These are phyloP conservation scores for Perdita meconis DNA, from an alignment of 2,888 invertebrate genomes.

Conservation along the genomic window DNA sequence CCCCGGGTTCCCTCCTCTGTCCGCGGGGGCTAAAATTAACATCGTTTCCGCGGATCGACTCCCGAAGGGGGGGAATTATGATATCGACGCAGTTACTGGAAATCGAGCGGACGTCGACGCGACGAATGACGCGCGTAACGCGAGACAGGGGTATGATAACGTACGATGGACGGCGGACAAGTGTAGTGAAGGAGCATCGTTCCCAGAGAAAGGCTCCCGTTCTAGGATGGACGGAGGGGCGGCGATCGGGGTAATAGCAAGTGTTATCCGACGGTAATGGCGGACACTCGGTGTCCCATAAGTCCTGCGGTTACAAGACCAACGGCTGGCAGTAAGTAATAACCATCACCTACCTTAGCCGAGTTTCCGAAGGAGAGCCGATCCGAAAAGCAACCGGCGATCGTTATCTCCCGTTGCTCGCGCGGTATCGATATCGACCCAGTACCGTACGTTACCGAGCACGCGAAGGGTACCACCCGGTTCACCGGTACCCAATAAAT, in stretches of 20 bases:
- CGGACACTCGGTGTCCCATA: conserved; percentile 63
- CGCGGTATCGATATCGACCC: conserved; percentile 61
- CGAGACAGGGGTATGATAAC: conserved; percentile 26
- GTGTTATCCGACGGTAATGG: conserved; percentile 42
- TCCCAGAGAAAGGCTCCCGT: conserved; percentile 9
- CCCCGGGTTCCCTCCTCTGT: background rate
- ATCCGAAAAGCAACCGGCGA: conserved; percentile 61
- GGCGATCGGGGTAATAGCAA: conserved; percentile 21
- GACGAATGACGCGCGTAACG: conserved; percentile 38
- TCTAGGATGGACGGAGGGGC: conserved; percentile 22
- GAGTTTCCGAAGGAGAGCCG: conserved; percentile 60
- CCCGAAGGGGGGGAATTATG: conserved; percentile 35
- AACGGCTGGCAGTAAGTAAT: conserved; percentile 64
- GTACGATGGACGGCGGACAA: conserved; percentile 44
- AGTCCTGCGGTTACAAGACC: conserved; percentile 65
- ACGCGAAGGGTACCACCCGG: conserved; percentile 63
- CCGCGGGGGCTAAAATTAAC: conserved; percentile 47
- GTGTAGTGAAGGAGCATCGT: conserved; percentile 25
- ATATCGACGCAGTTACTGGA: conserved; percentile 33
- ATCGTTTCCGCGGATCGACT: conserved; percentile 22
- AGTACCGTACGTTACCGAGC: conserved; percentile 62
- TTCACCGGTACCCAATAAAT: conserved; percentile 68
- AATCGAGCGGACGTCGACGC: background rate
- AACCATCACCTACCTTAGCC: conserved; percentile 62
- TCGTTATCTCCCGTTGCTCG: conserved; percentile 63